Evolutionary conservation across 2,888 invertebrate species (phyloP).

Genomic region (Eurois occulta): DNA sequence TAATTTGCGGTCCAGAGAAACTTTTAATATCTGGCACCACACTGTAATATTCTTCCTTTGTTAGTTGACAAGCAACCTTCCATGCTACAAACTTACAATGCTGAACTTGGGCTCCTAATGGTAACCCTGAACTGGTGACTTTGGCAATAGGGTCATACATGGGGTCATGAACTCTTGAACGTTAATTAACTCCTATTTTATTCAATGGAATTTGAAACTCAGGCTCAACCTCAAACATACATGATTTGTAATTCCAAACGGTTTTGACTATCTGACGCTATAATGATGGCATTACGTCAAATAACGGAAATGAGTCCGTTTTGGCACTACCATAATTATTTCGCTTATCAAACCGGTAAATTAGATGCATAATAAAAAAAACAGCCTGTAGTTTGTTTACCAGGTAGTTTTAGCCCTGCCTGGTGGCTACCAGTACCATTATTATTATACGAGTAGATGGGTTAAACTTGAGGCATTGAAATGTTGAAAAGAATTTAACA

Average conservation of each 20-base stretch:
- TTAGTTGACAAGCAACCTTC: not conserved
- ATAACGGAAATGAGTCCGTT: constrained; percentile 6
- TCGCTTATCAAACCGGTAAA: constrained; percentile 24
- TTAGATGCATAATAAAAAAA: not conserved
- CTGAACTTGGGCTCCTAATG: not conserved
- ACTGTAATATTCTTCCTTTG: constrained; percentile 4
- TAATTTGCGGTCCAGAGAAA: not conserved
- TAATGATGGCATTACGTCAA: not conserved
- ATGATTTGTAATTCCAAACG: not conserved
- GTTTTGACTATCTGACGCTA: not conserved
- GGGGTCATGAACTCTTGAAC: not conserved
- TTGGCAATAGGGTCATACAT: not conserved
- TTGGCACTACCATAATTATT: constrained; percentile 14
- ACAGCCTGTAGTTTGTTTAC: not conserved
- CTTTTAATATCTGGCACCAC: not conserved
- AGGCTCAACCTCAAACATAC: not conserved
- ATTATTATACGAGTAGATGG: not conserved
- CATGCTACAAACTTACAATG: too few species aligned
- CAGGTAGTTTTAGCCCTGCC: not conserved
- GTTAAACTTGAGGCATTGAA: not conserved
- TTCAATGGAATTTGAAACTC: not conserved
- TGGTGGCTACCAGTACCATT: not conserved
- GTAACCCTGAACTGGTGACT: not conserved
- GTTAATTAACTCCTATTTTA: not conserved
- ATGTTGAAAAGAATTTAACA: not conserved